phyloP scores from a whole-genome alignment of 2,797 vertebrate genomes.

The Darevskia mixta region DNA sequence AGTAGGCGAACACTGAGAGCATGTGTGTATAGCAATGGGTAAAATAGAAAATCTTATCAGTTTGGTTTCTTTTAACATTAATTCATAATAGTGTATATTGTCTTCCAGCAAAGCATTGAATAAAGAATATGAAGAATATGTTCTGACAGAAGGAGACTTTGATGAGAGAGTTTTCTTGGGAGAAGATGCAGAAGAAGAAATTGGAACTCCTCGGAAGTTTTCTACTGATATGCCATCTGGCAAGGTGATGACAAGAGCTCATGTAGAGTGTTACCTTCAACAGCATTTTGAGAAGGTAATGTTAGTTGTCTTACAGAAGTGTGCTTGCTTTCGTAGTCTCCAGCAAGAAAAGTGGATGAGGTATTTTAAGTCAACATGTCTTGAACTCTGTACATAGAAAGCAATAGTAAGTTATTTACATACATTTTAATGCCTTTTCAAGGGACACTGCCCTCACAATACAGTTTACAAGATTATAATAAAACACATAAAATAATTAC shows the following conservation, averaged over 20 bases:
- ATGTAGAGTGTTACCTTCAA: slow-evolving; percentile 86
- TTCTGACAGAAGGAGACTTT: slow-evolving; percentile 96
- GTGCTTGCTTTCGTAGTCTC: background rate
- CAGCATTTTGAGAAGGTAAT: slow-evolving; percentile 93
- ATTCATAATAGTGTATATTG: slow-evolving; percentile 38
- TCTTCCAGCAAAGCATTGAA: slow-evolving; percentile 92
- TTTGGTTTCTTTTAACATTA: background rate
- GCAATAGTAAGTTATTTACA: background rate
- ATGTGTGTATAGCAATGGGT: background rate
- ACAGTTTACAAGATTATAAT: background rate
- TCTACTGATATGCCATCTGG: slow-evolving; percentile 74
- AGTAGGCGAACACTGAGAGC: background rate
- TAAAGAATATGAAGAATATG: slow-evolving; percentile 96
- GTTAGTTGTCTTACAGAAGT: background rate
- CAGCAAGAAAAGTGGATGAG: background rate
- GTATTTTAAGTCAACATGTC: background rate
- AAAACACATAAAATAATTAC: too few relatives aligned
- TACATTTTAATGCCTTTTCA: background rate
- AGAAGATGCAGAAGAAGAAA: slow-evolving; percentile 95
- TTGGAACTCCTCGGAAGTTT: slow-evolving; percentile 91
- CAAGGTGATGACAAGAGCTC: slow-evolving; percentile 77
- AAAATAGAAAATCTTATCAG: background rate
- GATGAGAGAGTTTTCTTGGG: slow-evolving; percentile 96
- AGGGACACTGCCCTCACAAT: background rate
- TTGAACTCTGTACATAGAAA: background rate